Evolutionary conservation across 1,140 invertebrate species (phyloP).

Genomic region (Cepaea nemoralis): DNA sequence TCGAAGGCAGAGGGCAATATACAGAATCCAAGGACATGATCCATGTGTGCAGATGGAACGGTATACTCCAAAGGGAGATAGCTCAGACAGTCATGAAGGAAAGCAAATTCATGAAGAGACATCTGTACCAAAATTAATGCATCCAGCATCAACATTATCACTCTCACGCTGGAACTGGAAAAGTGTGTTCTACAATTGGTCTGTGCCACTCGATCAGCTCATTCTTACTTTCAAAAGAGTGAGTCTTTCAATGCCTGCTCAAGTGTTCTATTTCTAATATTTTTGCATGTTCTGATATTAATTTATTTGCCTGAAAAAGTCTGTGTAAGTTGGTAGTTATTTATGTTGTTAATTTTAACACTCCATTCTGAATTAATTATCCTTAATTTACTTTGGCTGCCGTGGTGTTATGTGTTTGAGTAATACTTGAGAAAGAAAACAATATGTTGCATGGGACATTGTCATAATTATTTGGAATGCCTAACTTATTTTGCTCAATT

Average conservation of each 20-base stretch:
- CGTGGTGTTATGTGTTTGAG: no score
- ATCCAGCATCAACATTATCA: conserved; percentile 18
- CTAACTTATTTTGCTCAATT: no score
- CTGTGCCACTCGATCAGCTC: conserved; percentile 42
- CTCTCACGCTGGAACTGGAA: conserved; percentile 49
- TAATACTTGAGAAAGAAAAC: no score
- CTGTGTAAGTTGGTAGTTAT: no score
- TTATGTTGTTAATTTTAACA: no score
- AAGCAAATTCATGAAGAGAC: not conserved
- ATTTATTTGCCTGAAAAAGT: not conserved
- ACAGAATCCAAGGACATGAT: not conserved
- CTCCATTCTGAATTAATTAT: no score
- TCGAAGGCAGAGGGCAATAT: conserved; percentile 16
- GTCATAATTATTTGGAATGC: no score
- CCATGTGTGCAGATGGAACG: not conserved
- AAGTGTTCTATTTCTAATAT: not conserved
- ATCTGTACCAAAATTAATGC: not conserved
- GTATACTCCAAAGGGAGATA: not conserved
- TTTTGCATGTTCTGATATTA: no score
- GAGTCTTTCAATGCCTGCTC: conserved; percentile 30
- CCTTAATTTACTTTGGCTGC: no score
- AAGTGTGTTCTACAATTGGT: conserved; percentile 49
- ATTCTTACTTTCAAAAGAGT: conserved; percentile 42
- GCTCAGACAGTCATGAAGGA: not conserved
- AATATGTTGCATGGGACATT: no score